Percentiles rank a stretch among this genome's conserved stretches.
These are phyloP conservation scores for Centropristis striata DNA, from an alignment of 2,113 vertebrate genomes.

Conservation along the genomic window DNA sequence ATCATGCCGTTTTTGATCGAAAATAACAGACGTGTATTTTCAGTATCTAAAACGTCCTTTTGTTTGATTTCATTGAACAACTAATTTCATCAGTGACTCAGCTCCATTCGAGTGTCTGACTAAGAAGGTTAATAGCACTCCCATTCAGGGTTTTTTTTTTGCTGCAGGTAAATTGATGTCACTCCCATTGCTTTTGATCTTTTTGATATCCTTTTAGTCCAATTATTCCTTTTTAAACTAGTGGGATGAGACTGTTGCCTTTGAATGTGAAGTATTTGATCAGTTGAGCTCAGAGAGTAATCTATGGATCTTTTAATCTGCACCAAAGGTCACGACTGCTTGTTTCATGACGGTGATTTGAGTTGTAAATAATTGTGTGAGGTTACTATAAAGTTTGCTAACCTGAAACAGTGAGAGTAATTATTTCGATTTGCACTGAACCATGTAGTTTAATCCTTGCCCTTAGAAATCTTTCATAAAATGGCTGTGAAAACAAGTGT, in stretches of 20 bases:
- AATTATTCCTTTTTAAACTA: background rate
- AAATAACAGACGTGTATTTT: background rate
- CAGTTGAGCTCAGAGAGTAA: background rate
- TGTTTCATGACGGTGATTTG: background rate
- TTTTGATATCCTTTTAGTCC: background rate
- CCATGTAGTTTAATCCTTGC: background rate
- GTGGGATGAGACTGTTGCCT: background rate
- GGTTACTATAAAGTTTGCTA: background rate
- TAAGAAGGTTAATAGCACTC: background rate
- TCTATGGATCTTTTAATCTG: background rate
- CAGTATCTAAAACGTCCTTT: background rate
- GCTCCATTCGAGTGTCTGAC: background rate
- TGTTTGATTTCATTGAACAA: background rate
- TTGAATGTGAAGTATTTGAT: background rate
- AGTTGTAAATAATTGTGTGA: background rate
- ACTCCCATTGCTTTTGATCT: background rate
- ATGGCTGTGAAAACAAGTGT: background rate
- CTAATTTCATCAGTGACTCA: background rate
- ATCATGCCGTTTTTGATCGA: background rate
- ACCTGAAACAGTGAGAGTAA: background rate
- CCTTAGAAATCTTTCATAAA: background rate
- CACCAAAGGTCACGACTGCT: background rate
- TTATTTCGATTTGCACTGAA: background rate
- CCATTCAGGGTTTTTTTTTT: background rate
- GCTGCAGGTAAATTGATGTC: background rate